These are phyloP conservation scores for Promerops cafer DNA, from an alignment of 2,113 vertebrate species.

Conservation along the genomic window DNA sequence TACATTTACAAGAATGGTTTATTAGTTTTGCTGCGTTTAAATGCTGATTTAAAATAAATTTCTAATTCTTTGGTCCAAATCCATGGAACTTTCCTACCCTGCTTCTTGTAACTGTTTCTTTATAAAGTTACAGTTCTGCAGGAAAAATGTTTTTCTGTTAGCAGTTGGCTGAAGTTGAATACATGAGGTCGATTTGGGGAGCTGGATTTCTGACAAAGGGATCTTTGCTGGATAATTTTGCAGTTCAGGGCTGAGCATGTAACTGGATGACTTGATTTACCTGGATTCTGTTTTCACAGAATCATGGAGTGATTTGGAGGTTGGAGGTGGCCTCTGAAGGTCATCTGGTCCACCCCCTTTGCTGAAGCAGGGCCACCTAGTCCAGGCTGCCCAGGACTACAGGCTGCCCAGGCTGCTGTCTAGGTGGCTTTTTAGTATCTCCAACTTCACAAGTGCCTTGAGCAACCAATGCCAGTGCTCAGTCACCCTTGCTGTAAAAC, in stretches of 20 bases:
- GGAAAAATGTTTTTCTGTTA: background rate
- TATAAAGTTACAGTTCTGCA: background rate
- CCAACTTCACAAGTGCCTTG: background rate
- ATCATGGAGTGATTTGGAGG: background rate
- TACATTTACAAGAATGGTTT: background rate
- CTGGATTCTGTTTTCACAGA: background rate
- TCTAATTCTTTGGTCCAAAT: background rate
- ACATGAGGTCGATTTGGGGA: background rate
- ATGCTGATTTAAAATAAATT: background rate
- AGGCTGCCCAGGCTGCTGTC: too few species aligned
- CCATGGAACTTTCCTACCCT: background rate
- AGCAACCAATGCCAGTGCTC: background rate
- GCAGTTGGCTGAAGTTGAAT: background rate
- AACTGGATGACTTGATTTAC: background rate
- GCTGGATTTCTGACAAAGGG: background rate
- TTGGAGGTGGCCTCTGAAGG: background rate
- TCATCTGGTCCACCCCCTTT: background rate
- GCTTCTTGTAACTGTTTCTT: background rate
- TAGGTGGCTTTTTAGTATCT: background rate
- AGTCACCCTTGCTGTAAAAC: background rate
- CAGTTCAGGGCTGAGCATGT: background rate
- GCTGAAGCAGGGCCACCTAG: background rate
- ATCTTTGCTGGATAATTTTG: background rate
- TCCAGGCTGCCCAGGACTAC: background rate
- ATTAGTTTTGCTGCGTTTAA: background rate